These are phyloP conservation scores for Ylistrum balloti DNA, from an alignment of 1,140 invertebrate genomes.

Conservation along the genomic window DNA sequence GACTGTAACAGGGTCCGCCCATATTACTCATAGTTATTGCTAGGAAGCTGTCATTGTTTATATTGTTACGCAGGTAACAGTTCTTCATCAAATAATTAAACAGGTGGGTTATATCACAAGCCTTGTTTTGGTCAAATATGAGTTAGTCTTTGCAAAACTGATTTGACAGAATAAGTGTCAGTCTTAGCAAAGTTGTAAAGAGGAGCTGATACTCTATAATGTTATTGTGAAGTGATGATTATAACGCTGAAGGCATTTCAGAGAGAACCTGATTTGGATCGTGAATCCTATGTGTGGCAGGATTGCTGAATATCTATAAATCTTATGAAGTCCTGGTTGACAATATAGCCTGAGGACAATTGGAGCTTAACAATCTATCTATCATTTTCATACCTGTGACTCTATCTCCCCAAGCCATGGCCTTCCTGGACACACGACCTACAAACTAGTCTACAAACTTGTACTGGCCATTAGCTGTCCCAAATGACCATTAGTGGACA, in stretches of 20 bases:
- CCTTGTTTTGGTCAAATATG: not conserved
- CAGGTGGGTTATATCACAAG: not conserved
- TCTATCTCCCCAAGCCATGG: not conserved
- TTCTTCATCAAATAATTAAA: not conserved
- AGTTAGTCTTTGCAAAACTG: no score
- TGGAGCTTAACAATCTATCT: conserved; percentile 12
- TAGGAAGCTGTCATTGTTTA: not conserved
- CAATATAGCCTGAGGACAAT: not conserved
- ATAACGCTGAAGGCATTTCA: not conserved
- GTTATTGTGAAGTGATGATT: not conserved
- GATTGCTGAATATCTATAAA: not conserved
- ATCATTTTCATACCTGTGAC: conserved; percentile 32
- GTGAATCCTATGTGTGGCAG: not conserved
- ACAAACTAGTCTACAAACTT: conserved; percentile 14
- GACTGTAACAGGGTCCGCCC: not conserved
- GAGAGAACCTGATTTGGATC: not conserved
- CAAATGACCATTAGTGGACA: not conserved
- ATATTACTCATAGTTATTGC: not conserved
- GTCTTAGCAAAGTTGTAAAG: not conserved
- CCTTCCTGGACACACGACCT: not conserved
- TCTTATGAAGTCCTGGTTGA: conserved; percentile 25
- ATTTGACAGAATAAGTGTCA: not conserved
- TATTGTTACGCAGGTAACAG: not conserved
- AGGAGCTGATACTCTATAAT: not conserved
- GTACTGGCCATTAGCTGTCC: not conserved